phyloP scores from a whole-genome alignment of 2,797 vertebrate genomes.

The Danio jaintianensis region DNA sequence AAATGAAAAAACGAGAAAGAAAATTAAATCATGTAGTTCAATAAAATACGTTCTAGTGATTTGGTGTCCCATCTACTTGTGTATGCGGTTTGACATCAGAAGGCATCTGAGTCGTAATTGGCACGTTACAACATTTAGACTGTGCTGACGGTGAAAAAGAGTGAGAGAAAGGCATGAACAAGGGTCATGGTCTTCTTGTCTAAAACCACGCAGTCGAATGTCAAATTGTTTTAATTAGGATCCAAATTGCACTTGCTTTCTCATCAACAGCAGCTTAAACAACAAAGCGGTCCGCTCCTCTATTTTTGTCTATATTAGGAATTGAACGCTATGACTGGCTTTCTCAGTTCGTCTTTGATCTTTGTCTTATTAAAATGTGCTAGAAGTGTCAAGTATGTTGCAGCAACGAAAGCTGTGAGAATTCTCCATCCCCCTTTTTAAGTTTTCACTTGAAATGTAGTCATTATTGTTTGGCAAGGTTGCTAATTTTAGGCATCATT shows the following conservation, averaged over 20 bases:
- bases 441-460: neutral
- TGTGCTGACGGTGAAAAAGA: constrained; percentile 21
- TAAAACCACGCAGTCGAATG: constrained; percentile 20
- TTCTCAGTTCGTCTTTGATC: neutral
- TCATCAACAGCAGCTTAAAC: constrained; percentile 29
- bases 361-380: constrained; percentile 26
- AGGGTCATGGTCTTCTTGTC: constrained; percentile 11
- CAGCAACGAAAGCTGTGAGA: constrained; percentile 1
- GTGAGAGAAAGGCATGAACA: constrained; percentile 30
- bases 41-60: constrained; percentile 35
- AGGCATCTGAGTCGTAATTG: constrained; percentile 37
- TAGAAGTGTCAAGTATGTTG: constrained; percentile 22
- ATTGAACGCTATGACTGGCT: neutral
- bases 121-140: constrained; percentile 48
- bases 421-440: neutral
- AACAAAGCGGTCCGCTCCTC: constrained; percentile 1
- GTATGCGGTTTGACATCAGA: constrained; percentile 44
- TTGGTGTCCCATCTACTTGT: constrained; percentile 43
- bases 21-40: constrained; percentile 33
- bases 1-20: neutral
- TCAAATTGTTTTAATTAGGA: neutral
- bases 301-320: constrained; percentile 32
- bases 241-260: constrained; percentile 42
- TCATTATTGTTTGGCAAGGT: constrained; percentile 10
- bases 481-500: constrained; percentile 40